Conservation (phyloP, 2,888 invertebrate genomes). For the Agonopterix arenella region DNA sequence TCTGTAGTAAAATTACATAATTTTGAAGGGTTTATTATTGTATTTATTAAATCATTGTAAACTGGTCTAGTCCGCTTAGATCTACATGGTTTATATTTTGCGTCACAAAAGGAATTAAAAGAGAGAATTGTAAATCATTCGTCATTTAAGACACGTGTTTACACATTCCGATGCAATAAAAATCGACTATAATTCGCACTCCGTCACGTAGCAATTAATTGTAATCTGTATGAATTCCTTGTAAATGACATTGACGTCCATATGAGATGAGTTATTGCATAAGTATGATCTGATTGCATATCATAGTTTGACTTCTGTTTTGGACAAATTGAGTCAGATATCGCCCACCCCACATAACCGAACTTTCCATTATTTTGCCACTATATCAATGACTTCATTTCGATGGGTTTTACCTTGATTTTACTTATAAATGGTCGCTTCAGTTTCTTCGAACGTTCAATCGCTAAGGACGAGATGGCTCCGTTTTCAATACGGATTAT, state of each 20-base stretch:
- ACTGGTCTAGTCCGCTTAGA: too few relatives aligned
- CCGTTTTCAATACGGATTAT: constrained; percentile 38
- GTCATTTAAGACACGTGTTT: constrained; percentile 35
- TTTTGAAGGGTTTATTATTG: too few relatives aligned
- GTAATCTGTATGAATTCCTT: constrained; percentile 36
- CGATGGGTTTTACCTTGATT: constrained; percentile 2
- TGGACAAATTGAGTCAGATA: neutral
- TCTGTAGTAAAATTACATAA: too few relatives aligned
- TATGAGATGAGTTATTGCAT: constrained; percentile 7
- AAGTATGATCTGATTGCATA: neutral
- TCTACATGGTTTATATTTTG: neutral
- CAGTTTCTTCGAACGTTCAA: constrained; percentile 23
- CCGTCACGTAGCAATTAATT: constrained; percentile 33
- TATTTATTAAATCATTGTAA: too few relatives aligned
- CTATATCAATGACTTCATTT: constrained; percentile 21
- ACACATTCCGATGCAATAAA: constrained; percentile 26
- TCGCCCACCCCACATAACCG: constrained; percentile 14
- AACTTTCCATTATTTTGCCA: constrained; percentile 23
- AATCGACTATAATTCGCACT: constrained; percentile 22
- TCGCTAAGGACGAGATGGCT: constrained; percentile 43
- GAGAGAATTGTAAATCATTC: constrained; percentile 15
- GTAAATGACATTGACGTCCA: constrained; percentile 27
- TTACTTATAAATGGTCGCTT: constrained; percentile 25
- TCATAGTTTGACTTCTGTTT: constrained; percentile 15
- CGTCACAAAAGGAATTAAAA: constrained; percentile 12